phyloP scores from a whole-genome alignment of 2,113 vertebrate species.

The Perca schrenkii region DNA sequence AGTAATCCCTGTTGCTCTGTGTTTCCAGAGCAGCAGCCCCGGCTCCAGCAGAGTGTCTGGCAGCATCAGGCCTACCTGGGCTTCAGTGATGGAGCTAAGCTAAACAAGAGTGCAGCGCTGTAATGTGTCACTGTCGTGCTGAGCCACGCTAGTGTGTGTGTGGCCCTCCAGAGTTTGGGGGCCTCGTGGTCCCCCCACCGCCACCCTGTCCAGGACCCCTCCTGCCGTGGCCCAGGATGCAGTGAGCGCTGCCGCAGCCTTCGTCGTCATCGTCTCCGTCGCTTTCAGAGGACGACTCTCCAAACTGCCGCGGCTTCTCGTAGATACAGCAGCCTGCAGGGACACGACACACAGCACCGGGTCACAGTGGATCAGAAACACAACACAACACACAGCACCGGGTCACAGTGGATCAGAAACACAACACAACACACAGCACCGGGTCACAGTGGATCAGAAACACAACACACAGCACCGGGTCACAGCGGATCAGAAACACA shows the following conservation, averaged over 20 bases:
- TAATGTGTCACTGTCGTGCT: slow-evolving; percentile 49
- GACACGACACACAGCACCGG: slow-evolving; percentile 19
- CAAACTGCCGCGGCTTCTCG: slow-evolving; percentile 92
- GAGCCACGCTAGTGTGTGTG: slow-evolving; percentile 67
- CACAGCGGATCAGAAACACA: too few species aligned
- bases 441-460: too few species aligned
- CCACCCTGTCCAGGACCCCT: slow-evolving; percentile 84
- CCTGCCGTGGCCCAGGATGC: slow-evolving; percentile 90
- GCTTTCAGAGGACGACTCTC: slow-evolving; percentile 93
- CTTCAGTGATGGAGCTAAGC: slow-evolving; percentile 66
- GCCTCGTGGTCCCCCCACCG: slow-evolving; percentile 75
- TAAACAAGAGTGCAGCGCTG: slow-evolving; percentile 60
- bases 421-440: too few species aligned
- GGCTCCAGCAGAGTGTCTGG: slow-evolving; percentile 24
- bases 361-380: too few species aligned
- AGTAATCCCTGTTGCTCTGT: neutral
- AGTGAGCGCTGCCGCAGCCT: slow-evolving; percentile 92
- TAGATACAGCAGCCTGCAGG: slow-evolving; percentile 92
- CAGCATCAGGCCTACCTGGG: slow-evolving; percentile 44
- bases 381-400: too few species aligned
- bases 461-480: too few species aligned
- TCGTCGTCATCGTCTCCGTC: slow-evolving; percentile 91
- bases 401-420: too few species aligned
- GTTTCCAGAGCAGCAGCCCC: neutral
- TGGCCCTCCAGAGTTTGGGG: slow-evolving; percentile 79